Percentiles rank a stretch among this genome's conserved stretches.
These are phyloP conservation scores for Seira musarum DNA, from an alignment of 2,888 invertebrate species.

Conservation along the genomic window DNA sequence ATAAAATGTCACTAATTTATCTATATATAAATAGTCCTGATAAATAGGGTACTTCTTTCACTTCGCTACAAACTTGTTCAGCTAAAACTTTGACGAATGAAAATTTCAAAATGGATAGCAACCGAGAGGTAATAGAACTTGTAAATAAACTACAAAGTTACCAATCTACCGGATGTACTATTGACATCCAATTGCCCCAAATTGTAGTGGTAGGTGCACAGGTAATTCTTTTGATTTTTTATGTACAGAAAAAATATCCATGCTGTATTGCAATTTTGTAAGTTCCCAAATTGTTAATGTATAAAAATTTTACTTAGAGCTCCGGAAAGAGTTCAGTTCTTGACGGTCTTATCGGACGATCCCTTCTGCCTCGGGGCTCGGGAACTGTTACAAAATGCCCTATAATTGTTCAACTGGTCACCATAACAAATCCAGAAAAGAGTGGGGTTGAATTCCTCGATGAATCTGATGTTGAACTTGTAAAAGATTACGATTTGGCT, in stretches of 20 bases:
- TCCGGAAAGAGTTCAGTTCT: slow-evolving; percentile 39
- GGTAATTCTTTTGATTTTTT: no score
- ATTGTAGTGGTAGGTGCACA: slow-evolving; percentile 36
- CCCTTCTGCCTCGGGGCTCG: slow-evolving; percentile 29
- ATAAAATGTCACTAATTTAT: no score
- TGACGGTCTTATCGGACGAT: slow-evolving; percentile 28
- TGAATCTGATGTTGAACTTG: slow-evolving; percentile 36
- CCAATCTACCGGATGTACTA: no score
- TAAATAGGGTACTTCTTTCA: no score
- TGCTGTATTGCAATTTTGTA: not conserved
- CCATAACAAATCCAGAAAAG: no score
- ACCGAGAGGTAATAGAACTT: no score
- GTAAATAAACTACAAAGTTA: no score
- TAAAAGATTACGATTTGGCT: slow-evolving; percentile 25
- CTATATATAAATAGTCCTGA: no score
- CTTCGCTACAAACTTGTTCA: no score
- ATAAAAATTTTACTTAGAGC: not conserved
- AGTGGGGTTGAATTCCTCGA: no score
- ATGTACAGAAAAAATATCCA: not conserved
- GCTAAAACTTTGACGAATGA: no score
- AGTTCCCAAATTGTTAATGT: not conserved
- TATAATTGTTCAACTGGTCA: not conserved
- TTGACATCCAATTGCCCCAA: slow-evolving; percentile 27
- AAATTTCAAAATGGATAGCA: no score
- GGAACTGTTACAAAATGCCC: slow-evolving; percentile 30